Evolutionary conservation across 2,888 invertebrate species (phyloP).

Genomic region (Rhamphomyia laevipes): DNA sequence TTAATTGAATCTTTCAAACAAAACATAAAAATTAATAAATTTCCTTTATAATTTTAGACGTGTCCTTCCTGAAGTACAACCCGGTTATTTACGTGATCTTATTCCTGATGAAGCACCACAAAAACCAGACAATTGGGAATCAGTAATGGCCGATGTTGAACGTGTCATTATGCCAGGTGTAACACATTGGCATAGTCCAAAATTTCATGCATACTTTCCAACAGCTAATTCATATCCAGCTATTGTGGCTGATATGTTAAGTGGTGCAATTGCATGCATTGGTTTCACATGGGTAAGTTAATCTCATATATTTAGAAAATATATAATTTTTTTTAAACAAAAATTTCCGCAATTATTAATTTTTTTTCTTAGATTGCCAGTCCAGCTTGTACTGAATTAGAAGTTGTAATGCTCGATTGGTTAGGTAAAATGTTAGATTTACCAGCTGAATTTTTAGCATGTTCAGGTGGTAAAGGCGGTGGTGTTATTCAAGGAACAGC

Average conservation of each 20-base stretch:
- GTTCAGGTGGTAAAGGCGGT: slow-evolving; percentile 74
- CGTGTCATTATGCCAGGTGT: slow-evolving; percentile 95
- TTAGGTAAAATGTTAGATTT: slow-evolving; percentile 83
- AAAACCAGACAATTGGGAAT: slow-evolving; percentile 78
- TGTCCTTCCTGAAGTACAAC: slow-evolving; percentile 84
- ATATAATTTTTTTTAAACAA: slow-evolving; percentile 1
- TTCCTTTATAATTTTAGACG: slow-evolving; percentile 41
- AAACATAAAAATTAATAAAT: too few relatives aligned
- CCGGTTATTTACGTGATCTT: slow-evolving; percentile 81
- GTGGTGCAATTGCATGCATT: slow-evolving; percentile 89
- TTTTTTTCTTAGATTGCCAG: slow-evolving; percentile 59
- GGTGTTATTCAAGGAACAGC: slow-evolving; percentile 90
- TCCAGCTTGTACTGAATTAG: slow-evolving; percentile 91
- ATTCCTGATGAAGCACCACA: slow-evolving; percentile 78
- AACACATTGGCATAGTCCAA: slow-evolving; percentile 94
- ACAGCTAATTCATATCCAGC: slow-evolving; percentile 89
- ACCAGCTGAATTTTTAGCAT: slow-evolving; percentile 72
- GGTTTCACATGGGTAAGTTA: slow-evolving; percentile 86
- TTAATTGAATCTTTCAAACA: too few relatives aligned
- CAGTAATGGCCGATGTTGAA: slow-evolving; percentile 87
- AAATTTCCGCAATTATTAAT: neutral
- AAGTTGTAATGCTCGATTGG: slow-evolving; percentile 94
- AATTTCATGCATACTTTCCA: slow-evolving; percentile 92
- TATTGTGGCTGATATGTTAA: slow-evolving; percentile 89
- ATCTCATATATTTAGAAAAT: slow-evolving; percentile 4